These are phyloP conservation scores for Hippoglossus stenolepis DNA, from an alignment of 2,113 vertebrate genomes.

Conservation along the genomic window DNA sequence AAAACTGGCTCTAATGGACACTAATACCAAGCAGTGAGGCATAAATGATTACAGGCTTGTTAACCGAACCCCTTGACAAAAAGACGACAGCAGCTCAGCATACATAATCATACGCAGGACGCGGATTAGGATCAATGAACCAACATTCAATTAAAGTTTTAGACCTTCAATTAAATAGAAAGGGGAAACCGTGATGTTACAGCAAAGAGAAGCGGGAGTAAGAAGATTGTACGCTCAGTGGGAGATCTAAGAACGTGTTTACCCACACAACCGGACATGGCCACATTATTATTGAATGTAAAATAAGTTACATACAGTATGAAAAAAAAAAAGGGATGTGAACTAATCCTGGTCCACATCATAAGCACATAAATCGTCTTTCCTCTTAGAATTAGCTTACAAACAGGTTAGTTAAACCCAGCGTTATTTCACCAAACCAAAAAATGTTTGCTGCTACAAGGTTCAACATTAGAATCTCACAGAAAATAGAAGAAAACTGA, in stretches of 20 bases:
- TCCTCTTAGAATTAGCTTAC: too few relatives aligned
- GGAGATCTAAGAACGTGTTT: background rate
- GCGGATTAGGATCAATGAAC: conserved; percentile 31
- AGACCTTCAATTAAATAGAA: conserved; percentile 24
- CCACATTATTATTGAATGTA: too few relatives aligned
- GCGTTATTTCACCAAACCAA: too few relatives aligned
- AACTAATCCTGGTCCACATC: too few relatives aligned
- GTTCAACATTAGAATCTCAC: too few relatives aligned
- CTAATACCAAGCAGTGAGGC: conserved; percentile 28
- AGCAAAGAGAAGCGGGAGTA: background rate
- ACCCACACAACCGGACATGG: too few relatives aligned
- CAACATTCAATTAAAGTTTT: conserved; percentile 34
- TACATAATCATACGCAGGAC: conserved; percentile 5
- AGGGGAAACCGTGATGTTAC: background rate
- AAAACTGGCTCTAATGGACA: conserved; percentile 35
- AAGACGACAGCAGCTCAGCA: conserved; percentile 32
- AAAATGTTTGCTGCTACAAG: too few relatives aligned
- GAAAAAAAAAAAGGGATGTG: too few relatives aligned
- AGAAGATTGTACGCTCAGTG: background rate
- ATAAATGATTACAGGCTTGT: conserved; percentile 39
- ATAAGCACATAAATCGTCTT: too few relatives aligned
- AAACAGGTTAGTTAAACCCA: too few relatives aligned
- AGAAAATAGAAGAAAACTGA: too few relatives aligned
- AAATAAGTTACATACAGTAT: too few relatives aligned
- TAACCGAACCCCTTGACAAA: conserved; percentile 38